These are phyloP conservation scores for Thelaira solivaga DNA, from an alignment of 2,888 invertebrate species.

Conservation along the genomic window DNA sequence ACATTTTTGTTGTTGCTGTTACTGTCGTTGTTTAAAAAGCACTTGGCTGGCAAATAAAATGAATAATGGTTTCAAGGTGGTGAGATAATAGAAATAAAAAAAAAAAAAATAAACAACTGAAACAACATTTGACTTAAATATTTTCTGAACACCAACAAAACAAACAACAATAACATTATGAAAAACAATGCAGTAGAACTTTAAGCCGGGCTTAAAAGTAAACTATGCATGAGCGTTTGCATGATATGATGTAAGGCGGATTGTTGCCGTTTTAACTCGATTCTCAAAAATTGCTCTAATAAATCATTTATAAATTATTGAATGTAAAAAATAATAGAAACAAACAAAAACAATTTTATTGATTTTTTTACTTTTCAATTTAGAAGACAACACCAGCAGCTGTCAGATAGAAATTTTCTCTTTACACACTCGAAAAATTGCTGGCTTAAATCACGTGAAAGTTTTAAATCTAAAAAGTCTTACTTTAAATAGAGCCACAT, in stretches of 20 bases:
- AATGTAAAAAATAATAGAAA: too few relatives aligned
- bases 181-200: slow-evolving; percentile 21
- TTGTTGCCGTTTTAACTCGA: slow-evolving; percentile 40
- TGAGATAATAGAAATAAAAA: slow-evolving; percentile 51
- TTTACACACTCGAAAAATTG: too few relatives aligned
- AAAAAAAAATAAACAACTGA: slow-evolving; percentile 11
- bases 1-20: slow-evolving; percentile 18
- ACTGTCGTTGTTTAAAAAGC: slow-evolving; percentile 15
- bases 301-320: too few relatives aligned
- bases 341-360: too few relatives aligned
- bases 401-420: too few relatives aligned
- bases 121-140: slow-evolving; percentile 27
- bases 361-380: too few relatives aligned
- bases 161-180: not conserved
- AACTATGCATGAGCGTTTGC: slow-evolving; percentile 47
- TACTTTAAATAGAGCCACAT: too few relatives aligned
- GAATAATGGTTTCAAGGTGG: slow-evolving; percentile 63
- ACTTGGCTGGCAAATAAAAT: slow-evolving; percentile 52
- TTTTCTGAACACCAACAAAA: not conserved
- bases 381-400: too few relatives aligned
- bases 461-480: too few relatives aligned
- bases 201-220: slow-evolving; percentile 23
- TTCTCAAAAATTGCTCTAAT: slow-evolving; percentile 51
- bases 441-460: too few relatives aligned
- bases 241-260: too few relatives aligned